These are phyloP conservation scores for Drosophila pseudotalamancana DNA, from an alignment of 2,888 invertebrate genomes.

Conservation along the genomic window DNA sequence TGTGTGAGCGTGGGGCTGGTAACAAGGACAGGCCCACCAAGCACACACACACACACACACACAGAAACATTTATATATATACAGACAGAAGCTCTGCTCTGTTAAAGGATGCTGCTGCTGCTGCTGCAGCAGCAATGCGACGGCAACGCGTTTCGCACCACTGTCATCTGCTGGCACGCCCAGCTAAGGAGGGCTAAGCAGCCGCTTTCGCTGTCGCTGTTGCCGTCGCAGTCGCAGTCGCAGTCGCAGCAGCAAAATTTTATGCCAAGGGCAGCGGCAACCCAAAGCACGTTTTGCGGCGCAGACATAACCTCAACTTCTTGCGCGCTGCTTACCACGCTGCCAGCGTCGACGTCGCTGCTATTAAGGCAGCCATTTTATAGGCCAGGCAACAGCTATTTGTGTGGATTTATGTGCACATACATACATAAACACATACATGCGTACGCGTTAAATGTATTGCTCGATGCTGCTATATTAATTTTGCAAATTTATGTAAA, in stretches of 20 bases:
- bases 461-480: constrained; percentile 19
- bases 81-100: constrained; percentile 12
- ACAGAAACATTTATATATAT: neutral
- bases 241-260: constrained; percentile 42
- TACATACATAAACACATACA: constrained; percentile 14
- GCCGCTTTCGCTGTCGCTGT: constrained; percentile 1
- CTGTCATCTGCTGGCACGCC: constrained; percentile 36
- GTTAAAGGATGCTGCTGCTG: constrained; percentile 33
- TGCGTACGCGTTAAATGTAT: neutral
- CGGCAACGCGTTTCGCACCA: constrained; percentile 5
- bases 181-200: constrained; percentile 25
- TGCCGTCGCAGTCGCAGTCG: neutral
- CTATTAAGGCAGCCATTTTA: constrained; percentile 69
- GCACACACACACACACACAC: constrained; percentile 13
- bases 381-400: constrained; percentile 78
- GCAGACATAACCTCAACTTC: constrained; percentile 79
- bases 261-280: constrained; percentile 66
- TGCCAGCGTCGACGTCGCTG: constrained; percentile 58
- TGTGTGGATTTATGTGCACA: constrained; percentile 45
- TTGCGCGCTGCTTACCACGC: constrained; percentile 79
- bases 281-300: constrained; percentile 75
- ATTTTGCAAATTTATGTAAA: constrained; percentile 29
- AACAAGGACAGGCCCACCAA: constrained; percentile 37
- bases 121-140: too few relatives aligned
- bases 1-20: constrained; percentile 1